phyloP scores from a whole-genome alignment of 2,888 invertebrate genomes.

The Sphaerophoria rueppellii region DNA sequence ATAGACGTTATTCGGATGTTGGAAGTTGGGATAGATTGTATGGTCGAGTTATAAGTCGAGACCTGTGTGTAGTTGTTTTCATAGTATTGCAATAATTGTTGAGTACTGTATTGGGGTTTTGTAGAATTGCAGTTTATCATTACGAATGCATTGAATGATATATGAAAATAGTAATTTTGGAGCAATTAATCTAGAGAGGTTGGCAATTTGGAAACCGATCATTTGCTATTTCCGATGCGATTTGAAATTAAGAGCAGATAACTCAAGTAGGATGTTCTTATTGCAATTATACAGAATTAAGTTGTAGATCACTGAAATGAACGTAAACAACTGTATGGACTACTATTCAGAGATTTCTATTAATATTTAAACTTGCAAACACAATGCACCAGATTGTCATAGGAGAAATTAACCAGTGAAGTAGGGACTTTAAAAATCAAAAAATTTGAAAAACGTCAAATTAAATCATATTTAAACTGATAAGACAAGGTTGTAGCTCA shows the following conservation, averaged over 20 bases:
- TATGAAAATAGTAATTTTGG: slow-evolving; percentile 65
- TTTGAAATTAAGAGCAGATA: slow-evolving; percentile 47
- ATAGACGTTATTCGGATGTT: slow-evolving; percentile 56
- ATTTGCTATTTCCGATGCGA: slow-evolving; percentile 58
- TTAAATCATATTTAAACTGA: no score
- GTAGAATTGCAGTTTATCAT: slow-evolving; percentile 44
- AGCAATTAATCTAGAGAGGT: slow-evolving; percentile 61
- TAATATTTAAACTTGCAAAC: no score
- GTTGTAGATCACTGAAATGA: slow-evolving; percentile 19
- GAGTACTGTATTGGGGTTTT: slow-evolving; percentile 19
- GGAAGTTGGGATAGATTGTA: slow-evolving; percentile 15
- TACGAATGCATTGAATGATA: slow-evolving; percentile 53
- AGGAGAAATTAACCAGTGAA: no score
- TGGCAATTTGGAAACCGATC: slow-evolving; percentile 36
- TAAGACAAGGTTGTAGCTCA: no score
- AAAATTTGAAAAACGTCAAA: no score
- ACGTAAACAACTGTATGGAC: background rate
- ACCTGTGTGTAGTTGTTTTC: no score
- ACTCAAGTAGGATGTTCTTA: slow-evolving; percentile 29
- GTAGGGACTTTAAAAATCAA: no score
- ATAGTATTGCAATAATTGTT: background rate
- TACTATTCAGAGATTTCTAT: no score
- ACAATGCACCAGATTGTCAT: no score
- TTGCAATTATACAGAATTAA: slow-evolving; percentile 59
- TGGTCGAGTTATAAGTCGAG: background rate